These are phyloP conservation scores for Regulus satrapa DNA, from an alignment of 2,113 vertebrate species.

Conservation along the genomic window DNA sequence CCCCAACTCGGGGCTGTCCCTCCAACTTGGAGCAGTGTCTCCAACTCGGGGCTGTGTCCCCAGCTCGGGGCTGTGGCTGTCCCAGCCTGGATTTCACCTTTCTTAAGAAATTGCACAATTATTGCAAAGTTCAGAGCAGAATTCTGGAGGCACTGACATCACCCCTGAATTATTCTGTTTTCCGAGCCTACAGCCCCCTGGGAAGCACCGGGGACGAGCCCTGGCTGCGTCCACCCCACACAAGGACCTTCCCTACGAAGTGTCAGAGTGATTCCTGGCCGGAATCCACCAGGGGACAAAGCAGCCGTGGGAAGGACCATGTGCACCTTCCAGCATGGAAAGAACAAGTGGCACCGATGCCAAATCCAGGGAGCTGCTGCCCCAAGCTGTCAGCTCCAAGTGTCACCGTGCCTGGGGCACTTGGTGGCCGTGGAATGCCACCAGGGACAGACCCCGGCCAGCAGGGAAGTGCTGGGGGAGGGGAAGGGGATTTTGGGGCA, in stretches of 20 bases:
- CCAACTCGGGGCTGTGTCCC: not conserved
- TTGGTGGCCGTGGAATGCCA: not conserved
- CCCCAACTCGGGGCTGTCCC: not conserved
- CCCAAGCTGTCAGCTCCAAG: fast-evolving
- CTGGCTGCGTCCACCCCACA: fast-evolving
- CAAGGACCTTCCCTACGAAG: fast-evolving
- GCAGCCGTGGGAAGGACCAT: fast-evolving
- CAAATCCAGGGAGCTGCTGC: not conserved
- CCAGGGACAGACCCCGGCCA: fast-evolving
- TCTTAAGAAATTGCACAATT: not conserved
- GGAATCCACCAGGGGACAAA: fast-evolving
- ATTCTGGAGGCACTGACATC: not conserved
- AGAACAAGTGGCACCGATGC: fast-evolving
- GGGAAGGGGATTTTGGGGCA: not conserved
- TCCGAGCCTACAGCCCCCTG: not conserved
- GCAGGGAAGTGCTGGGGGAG: fast-evolving
- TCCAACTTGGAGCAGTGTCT: too few species aligned
- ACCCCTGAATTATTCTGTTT: not conserved
- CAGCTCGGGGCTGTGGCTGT: fast-evolving
- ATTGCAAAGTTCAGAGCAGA: not conserved
- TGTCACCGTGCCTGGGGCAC: not conserved
- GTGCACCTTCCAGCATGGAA: not conserved
- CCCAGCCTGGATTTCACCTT: not conserved
- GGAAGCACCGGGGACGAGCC: not conserved
- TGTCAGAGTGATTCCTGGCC: not conserved